These are phyloP conservation scores for Scolopax rusticola DNA, from an alignment of 2,797 vertebrate species.

Conservation along the genomic window DNA sequence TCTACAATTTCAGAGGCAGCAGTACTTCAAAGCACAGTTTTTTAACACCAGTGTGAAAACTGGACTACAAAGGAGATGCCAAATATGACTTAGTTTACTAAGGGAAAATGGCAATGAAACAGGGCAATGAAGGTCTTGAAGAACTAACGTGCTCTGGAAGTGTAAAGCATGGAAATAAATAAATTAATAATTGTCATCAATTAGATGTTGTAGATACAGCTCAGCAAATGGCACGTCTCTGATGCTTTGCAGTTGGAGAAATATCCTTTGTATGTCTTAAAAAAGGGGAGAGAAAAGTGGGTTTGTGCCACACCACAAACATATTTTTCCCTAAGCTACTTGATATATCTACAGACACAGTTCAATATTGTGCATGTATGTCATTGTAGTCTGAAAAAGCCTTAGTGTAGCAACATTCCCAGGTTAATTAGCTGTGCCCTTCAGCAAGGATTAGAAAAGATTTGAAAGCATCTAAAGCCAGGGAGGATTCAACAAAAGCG, in stretches of 20 bases:
- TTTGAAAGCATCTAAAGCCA: constrained; percentile 6
- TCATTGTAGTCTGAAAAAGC: neutral
- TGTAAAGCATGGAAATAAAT: neutral
- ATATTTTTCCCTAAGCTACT: neutral
- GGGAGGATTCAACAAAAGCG: constrained; percentile 17
- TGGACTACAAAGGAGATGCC: neutral
- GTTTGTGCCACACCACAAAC: neutral
- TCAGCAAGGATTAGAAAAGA: constrained; percentile 23
- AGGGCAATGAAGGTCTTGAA: neutral
- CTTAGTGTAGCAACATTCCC: neutral
- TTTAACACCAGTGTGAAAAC: neutral
- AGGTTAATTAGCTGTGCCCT: constrained; percentile 27
- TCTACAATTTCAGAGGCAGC: neutral
- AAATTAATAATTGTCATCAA: neutral
- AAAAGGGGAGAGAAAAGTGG: neutral
- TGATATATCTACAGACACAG: neutral
- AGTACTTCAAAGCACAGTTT: neutral
- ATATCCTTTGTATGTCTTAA: neutral
- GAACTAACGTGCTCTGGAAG: neutral
- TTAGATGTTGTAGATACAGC: neutral
- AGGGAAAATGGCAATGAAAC: neutral
- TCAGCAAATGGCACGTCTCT: neutral
- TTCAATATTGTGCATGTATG: neutral
- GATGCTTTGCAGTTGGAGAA: neutral
- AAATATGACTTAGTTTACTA: neutral